Evolutionary conservation across 2,888 invertebrate genomes (phyloP).

Genomic region (Lasius platythorax): DNA sequence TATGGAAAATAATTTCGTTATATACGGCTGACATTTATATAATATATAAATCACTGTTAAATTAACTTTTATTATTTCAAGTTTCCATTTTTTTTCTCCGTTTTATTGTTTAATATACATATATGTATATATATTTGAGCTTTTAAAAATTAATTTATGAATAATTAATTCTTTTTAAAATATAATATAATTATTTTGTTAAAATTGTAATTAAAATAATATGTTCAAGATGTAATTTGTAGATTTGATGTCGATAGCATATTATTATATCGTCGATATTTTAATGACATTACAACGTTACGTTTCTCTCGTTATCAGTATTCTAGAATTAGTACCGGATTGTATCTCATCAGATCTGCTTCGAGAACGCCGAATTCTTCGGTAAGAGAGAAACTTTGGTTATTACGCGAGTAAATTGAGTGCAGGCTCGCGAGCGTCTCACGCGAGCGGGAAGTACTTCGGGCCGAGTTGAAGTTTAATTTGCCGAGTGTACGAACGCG

Average conservation of each 20-base stretch:
- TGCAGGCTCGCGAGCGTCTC: neutral
- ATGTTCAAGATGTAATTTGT: neutral
- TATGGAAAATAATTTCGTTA: neutral
- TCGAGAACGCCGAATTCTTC: conserved; percentile 26
- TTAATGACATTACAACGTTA: neutral
- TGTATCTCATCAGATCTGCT: neutral
- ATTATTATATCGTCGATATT: neutral
- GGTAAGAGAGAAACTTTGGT: conserved; percentile 29
- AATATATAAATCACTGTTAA: neutral
- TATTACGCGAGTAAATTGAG: conserved; percentile 43
- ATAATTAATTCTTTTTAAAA: neutral
- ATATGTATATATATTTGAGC: no score
- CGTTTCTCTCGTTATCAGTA: neutral
- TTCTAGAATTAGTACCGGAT: conserved; percentile 2
- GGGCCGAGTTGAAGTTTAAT: conserved; percentile 37
- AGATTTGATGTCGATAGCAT: neutral
- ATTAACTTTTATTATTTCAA: conserved; percentile 16
- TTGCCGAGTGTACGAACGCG: conserved; percentile 25
- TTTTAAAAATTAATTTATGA: neutral
- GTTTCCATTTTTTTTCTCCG: neutral
- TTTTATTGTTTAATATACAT: neutral
- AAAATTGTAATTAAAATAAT: neutral
- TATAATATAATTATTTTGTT: neutral
- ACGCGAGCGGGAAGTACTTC: conserved; percentile 8
- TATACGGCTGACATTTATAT: neutral